Conservation (phyloP, 2,888 invertebrate genomes). For the Lasioglossum villosulum region DNA sequence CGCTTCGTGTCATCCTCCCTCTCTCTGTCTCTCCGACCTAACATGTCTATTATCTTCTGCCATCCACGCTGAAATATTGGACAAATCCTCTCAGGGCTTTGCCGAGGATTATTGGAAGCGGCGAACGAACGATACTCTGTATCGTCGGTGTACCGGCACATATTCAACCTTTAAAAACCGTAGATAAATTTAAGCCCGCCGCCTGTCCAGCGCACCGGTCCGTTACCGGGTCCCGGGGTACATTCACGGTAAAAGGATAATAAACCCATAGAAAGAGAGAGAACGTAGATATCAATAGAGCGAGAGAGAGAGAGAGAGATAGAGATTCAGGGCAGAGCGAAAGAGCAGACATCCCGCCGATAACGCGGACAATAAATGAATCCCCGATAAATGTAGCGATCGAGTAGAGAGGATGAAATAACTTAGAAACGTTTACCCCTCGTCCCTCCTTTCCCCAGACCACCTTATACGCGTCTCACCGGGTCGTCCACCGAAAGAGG, state of each 20-base stretch:
- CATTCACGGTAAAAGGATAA: conserved; percentile 39
- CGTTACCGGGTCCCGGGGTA: neutral
- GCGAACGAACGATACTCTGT: conserved; percentile 59
- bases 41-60: conserved; percentile 66
- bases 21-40: conserved; percentile 45
- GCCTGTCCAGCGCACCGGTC: conserved; percentile 16
- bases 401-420: conserved; percentile 12
- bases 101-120: conserved; percentile 66
- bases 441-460: too few species aligned
- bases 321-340: neutral
- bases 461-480: neutral
- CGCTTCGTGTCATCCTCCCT: conserved; percentile 26
- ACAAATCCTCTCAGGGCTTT: conserved; percentile 67
- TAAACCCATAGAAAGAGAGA: conserved; percentile 39
- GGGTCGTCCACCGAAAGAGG: neutral
- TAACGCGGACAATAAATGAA: conserved; percentile 31
- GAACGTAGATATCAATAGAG: neutral
- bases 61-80: conserved; percentile 67
- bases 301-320: neutral
- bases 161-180: conserved; percentile 61
- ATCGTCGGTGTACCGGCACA: conserved; percentile 49
- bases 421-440: neutral
- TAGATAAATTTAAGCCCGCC: conserved; percentile 62
- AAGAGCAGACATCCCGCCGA: neutral
- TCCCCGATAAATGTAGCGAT: conserved; percentile 9